Base-by-base conservation (phyloP, 2,797 vertebrate genomes). In the Onychomys leucogaster region DNA sequence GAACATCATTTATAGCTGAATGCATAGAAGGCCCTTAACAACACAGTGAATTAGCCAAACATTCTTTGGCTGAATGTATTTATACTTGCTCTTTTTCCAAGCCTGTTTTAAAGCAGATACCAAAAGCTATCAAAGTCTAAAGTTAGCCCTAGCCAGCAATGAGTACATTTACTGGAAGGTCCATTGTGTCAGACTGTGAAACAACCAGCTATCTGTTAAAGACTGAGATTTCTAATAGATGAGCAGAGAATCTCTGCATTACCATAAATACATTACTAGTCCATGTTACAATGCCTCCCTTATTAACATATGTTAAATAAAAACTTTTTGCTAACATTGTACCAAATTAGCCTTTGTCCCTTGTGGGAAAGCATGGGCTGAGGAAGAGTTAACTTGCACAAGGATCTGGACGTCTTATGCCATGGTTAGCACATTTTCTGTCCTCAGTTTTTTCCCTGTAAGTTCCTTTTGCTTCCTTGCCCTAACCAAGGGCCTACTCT, bases 111-210 rank as follows among this genome's bases (percentile, higher is more conserved):
- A 97, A 80, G n/a, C 25, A 90, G 4, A 0, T 80, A 89, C 41
- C 75, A 61, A 89, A 92, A 73, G n/a, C 46, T 89, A 59, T 86
- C 43, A 87, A 96, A 87, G 52, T 43, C 32, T 37, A 76, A 37
- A 92, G 46, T 84, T 94, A 27, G 1, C 46, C 46, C 19, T 85
- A 52, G 61, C n/a, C 49, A 41, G 41, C 8, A 7, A 12, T 88
- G 19, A 94, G 49, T 3, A 63, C 41, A 57, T 67, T 94, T 97
- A 46, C 94, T 71, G 57, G 32, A 67, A 49, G 87, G 1, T 34
- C 16, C n/a, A 25, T 85, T 27, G 6, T n/a, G 75, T 46, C 32
- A 34, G n/a, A 69, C n/a, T 23, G 32, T 57, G 11, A 32, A 11
- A 29, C 19, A 55, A 9, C 67, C 29, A 86, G 41, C 6, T 34